phyloP scores from a whole-genome alignment of 92 coral and sea anemone genomes.

The Epizoanthus illoricatus region DNA sequence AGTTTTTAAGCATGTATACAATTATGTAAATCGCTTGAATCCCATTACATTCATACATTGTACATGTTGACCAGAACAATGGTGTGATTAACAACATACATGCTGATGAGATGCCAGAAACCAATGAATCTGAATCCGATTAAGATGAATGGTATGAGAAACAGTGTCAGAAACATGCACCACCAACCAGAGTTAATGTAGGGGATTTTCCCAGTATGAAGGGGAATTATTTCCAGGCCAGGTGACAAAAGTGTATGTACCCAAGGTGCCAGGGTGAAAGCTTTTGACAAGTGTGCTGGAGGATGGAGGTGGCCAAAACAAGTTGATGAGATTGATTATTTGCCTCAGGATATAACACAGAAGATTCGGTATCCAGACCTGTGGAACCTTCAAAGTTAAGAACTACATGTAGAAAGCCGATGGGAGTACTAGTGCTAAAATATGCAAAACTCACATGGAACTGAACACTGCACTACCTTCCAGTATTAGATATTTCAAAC shows the following conservation, averaged over 20 bases:
- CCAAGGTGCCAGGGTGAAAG: too few relatives aligned
- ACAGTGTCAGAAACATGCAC: background rate
- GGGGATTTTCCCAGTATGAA: too few relatives aligned
- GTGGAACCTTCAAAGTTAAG: slow-evolving; percentile 31
- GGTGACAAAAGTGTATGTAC: too few relatives aligned
- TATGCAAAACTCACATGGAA: slow-evolving; percentile 6
- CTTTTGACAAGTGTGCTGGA: too few relatives aligned
- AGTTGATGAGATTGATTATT: too few relatives aligned
- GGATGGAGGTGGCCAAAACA: slow-evolving; percentile 41
- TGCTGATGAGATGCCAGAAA: background rate
- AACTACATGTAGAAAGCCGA: slow-evolving; percentile 20
- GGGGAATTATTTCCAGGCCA: too few relatives aligned
- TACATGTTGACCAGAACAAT: too few relatives aligned
- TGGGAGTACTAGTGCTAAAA: slow-evolving; percentile 28
- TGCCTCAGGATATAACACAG: slow-evolving; percentile 7
- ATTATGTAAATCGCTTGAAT: too few relatives aligned
- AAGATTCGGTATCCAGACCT: slow-evolving; percentile 34
- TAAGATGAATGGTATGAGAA: slow-evolving; percentile 9
- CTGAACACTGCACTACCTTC: background rate
- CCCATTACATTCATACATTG: too few relatives aligned
- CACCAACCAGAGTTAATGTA: background rate
- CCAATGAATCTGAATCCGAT: background rate
- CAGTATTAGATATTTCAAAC: too few relatives aligned
- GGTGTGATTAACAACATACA: too few relatives aligned
- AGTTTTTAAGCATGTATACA: too few relatives aligned